Percentiles rank a stretch among this genome's conserved stretches.
These are phyloP conservation scores for Prorops nasuta DNA, from an alignment of 1,140 invertebrate genomes.

Conservation along the genomic window DNA sequence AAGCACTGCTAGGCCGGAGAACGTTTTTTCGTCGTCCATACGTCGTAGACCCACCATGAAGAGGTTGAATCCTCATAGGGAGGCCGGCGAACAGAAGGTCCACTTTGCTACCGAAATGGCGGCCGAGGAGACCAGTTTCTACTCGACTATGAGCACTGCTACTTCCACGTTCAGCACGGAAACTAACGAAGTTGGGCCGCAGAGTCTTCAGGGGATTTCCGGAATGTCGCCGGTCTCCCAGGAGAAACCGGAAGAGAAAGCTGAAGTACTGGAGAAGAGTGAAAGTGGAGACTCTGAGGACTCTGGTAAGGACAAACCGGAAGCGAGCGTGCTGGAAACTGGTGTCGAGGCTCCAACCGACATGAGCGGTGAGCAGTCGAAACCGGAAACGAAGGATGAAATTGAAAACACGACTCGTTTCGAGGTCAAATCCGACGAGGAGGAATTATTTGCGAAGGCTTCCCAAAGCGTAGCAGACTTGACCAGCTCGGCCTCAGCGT, in stretches of 20 bases:
- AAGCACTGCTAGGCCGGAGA: constrained; percentile 34
- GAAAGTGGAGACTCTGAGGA: not conserved
- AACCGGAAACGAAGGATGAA: not conserved
- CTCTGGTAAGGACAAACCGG: not conserved
- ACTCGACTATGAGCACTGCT: constrained; percentile 18
- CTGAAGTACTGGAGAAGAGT: not conserved
- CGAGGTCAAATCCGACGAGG: constrained; percentile 32
- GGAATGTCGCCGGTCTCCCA: too few species aligned
- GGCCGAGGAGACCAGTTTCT: constrained; percentile 45
- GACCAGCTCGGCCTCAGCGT: constrained; percentile 55
- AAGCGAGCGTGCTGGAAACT: not conserved
- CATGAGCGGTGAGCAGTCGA: not conserved
- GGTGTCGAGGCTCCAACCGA: too few species aligned
- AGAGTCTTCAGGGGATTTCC: too few species aligned
- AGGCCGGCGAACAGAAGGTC: constrained; percentile 11
- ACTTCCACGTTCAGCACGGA: not conserved
- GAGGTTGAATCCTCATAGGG: not conserved
- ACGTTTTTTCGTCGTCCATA: constrained; percentile 38
- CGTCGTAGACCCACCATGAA: constrained; percentile 32
- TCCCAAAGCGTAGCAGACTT: constrained; percentile 56
- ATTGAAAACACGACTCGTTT: not conserved
- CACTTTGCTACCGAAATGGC: constrained; percentile 35
- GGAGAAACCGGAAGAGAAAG: not conserved
- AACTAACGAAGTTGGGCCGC: constrained; percentile 6
- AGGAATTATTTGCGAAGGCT: constrained; percentile 48